Conservation (phyloP, 2,888 invertebrate species). For the Cataglyphis cursor region DNA sequence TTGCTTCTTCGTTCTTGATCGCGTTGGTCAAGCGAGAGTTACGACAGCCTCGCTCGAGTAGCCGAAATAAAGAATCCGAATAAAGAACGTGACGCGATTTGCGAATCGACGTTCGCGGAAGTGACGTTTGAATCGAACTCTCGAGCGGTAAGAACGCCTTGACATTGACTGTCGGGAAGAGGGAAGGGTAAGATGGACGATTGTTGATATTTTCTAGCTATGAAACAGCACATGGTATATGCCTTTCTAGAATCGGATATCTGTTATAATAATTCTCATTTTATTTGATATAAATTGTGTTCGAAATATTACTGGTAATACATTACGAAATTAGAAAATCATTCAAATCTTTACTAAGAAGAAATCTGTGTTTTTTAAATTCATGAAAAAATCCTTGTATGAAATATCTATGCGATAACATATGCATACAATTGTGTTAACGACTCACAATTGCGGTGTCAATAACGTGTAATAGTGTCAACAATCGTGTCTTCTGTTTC, state of each 20-base stretch:
- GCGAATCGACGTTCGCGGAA: slow-evolving; percentile 11
- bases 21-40: background rate
- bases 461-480: slow-evolving; percentile 2
- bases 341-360: background rate
- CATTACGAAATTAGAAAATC: background rate
- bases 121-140: background rate
- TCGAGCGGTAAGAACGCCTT: background rate
- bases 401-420: background rate
- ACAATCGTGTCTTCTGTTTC: background rate
- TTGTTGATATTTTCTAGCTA: background rate
- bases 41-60: background rate
- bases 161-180: slow-evolving; percentile 6
- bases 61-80: background rate
- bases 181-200: slow-evolving; percentile 11
- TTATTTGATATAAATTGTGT: background rate
- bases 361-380: background rate
- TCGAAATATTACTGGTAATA: background rate
- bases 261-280: background rate
- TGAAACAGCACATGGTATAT: background rate
- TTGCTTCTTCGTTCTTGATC: background rate
- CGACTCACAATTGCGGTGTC: background rate
- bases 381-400: background rate
- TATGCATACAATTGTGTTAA: background rate
- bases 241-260: background rate
- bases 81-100: slow-evolving; percentile 19